phyloP scores from a whole-genome alignment of 2,797 vertebrate species.

The Myoxocephalus aenaeus region DNA sequence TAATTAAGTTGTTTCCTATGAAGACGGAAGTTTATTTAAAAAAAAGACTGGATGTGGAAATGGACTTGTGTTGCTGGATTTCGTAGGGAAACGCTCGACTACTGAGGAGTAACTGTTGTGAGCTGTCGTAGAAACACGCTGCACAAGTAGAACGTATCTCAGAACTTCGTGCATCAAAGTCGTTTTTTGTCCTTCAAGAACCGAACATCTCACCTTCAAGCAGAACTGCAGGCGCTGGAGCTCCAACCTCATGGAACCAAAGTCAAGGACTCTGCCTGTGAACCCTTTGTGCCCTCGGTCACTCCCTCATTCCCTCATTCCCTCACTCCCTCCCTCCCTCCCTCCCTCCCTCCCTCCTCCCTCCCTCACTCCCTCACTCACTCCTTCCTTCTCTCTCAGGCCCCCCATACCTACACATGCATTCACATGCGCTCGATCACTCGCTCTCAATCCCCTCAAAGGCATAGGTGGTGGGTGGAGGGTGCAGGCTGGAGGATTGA shows the following conservation, averaged over 20 bases:
- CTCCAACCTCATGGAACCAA: constrained; percentile 44
- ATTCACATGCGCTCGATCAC: constrained; percentile 25
- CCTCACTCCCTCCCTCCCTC: not conserved
- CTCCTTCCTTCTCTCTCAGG: too few relatives aligned
- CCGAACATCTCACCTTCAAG: too few relatives aligned
- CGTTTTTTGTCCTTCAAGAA: constrained; percentile 15
- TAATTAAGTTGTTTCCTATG: too few relatives aligned
- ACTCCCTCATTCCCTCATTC: not conserved
- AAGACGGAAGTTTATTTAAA: too few relatives aligned
- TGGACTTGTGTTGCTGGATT: too few relatives aligned
- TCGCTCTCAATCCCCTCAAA: constrained; percentile 50
- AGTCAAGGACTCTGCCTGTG: constrained; percentile 23
- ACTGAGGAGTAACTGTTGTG: too few relatives aligned
- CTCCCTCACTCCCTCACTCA: not conserved
- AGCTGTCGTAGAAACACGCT: too few relatives aligned
- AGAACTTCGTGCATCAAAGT: too few relatives aligned
- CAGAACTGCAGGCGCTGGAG: constrained; percentile 7
- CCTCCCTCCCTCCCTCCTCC: not conserved
- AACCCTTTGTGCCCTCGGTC: constrained; percentile 24
- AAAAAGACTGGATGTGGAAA: too few relatives aligned
- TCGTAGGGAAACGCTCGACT: too few relatives aligned
- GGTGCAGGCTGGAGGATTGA: not conserved
- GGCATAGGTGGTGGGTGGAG: constrained; percentile 10
- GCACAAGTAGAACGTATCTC: not conserved
- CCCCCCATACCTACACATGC: constrained; percentile 9